phyloP scores from a whole-genome alignment of 2,797 vertebrate genomes.

The Phoxinus dragarum region DNA sequence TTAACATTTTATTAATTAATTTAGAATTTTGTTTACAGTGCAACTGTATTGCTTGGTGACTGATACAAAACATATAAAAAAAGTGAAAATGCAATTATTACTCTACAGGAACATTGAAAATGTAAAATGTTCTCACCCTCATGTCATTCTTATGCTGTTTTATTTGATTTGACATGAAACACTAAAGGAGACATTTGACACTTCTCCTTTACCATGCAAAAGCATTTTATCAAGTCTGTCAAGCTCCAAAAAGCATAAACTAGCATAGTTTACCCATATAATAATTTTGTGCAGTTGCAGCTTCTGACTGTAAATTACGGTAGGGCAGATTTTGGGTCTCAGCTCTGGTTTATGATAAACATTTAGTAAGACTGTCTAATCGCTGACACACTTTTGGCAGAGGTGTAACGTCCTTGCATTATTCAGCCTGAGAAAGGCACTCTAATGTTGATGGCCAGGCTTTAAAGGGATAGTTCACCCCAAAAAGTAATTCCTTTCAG shows the following conservation, averaged over 20 bases:
- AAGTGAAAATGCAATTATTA: background rate
- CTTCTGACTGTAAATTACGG: background rate
- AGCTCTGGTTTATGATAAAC: background rate
- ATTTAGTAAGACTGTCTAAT: background rate
- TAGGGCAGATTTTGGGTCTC: background rate
- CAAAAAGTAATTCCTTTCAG: too few relatives aligned
- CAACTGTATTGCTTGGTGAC: background rate
- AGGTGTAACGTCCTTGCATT: background rate
- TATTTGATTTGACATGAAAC: background rate
- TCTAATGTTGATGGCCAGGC: background rate
- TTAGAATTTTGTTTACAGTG: background rate
- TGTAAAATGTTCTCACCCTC: background rate
- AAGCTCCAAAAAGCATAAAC: background rate
- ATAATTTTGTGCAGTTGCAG: background rate
- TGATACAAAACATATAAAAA: background rate
- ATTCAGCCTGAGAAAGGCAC: background rate
- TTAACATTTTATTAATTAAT: background rate
- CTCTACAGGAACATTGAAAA: background rate
- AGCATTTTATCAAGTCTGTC: background rate
- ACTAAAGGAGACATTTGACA: background rate
- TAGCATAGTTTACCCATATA: too few relatives aligned
- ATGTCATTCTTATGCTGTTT: background rate
- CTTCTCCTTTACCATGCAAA: background rate
- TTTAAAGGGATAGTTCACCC: too few relatives aligned
- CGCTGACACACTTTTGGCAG: background rate